Conservation (phyloP, 2,797 vertebrate species). For the Limosa lapponica region DNA sequence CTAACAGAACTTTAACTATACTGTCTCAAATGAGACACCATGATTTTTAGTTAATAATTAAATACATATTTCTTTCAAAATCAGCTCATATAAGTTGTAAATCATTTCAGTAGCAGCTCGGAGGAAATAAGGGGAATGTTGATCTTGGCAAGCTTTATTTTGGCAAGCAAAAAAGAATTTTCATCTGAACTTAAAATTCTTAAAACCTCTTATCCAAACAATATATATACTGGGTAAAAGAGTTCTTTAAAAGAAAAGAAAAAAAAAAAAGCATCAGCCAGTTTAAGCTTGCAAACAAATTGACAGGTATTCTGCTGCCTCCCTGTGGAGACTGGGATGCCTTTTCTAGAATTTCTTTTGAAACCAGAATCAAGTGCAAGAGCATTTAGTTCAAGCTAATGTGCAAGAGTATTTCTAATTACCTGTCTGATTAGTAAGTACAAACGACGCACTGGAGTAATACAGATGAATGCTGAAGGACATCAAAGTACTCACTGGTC, state of each 20-base stretch:
- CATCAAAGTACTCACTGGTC: background rate
- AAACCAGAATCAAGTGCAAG: background rate
- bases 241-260: background rate
- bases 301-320: slow-evolving; percentile 65
- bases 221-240: background rate
- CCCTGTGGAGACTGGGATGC: slow-evolving; percentile 59
- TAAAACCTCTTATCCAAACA: slow-evolving; percentile 37
- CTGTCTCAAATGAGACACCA: slow-evolving; percentile 8
- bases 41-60: slow-evolving; percentile 58
- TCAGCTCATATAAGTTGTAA: slow-evolving; percentile 19
- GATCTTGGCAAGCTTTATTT: slow-evolving; percentile 15
- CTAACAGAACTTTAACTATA: background rate
- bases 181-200: slow-evolving; percentile 31
- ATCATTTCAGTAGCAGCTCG: slow-evolving; percentile 48
- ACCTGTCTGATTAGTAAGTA: background rate
- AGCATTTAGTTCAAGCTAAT: background rate
- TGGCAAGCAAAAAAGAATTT: slow-evolving; percentile 28
- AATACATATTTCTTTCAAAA: slow-evolving; percentile 62
- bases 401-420: background rate
- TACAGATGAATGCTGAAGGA: background rate
- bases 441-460: background rate
- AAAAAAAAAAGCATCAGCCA: background rate
- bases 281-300: background rate
- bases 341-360: background rate
- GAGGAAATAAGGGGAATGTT: slow-evolving; percentile 48